A percentile compares a stretch with the other conserved stretches of the same genome.
Evolutionary conservation across 1,140 invertebrate genomes (phyloP).

Genomic region (Charaxes varanes): DNA sequence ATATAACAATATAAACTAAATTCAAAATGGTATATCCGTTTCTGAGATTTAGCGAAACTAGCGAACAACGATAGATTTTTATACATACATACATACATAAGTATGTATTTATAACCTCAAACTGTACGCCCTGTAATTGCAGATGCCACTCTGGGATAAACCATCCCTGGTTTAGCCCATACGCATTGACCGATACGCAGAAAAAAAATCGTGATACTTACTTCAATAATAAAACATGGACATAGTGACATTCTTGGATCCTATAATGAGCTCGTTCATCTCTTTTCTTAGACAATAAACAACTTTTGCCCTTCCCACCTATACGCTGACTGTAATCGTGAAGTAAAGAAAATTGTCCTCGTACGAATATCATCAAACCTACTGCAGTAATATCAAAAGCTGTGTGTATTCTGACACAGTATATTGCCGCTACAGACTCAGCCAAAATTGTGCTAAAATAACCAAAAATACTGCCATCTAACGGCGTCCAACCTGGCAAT

Average conservation of each 20-base stretch:
- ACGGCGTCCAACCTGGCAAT: constrained; percentile 39
- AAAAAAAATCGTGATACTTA: constrained; percentile 22
- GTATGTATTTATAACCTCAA: too few species aligned
- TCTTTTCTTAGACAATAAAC: constrained; percentile 20
- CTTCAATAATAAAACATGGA: constrained; percentile 31
- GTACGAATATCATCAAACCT: constrained; percentile 51
- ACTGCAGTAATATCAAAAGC: constrained; percentile 41
- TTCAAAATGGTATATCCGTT: too few species aligned
- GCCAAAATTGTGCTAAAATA: constrained; percentile 31
- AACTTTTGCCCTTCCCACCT: constrained; percentile 30
- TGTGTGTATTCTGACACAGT: constrained; percentile 41
- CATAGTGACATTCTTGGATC: constrained; percentile 38
- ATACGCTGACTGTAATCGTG: constrained; percentile 34
- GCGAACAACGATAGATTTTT: too few species aligned
- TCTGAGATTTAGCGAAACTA: too few species aligned
- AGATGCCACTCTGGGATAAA: too few species aligned
- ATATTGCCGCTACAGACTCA: constrained; percentile 35
- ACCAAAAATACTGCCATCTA: constrained; percentile 25
- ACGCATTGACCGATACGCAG: too few species aligned
- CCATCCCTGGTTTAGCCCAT: too few species aligned
- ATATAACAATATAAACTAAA: too few species aligned
- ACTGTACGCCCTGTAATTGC: too few species aligned
- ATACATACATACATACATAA: too few species aligned
- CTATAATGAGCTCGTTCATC: constrained; percentile 38
- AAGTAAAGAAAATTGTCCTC: constrained; percentile 43